Percentiles rank a stretch among this genome's conserved stretches.
phyloP scores from a whole-genome alignment of 2,113 vertebrate genomes.

The Oncorhynchus masou region DNA sequence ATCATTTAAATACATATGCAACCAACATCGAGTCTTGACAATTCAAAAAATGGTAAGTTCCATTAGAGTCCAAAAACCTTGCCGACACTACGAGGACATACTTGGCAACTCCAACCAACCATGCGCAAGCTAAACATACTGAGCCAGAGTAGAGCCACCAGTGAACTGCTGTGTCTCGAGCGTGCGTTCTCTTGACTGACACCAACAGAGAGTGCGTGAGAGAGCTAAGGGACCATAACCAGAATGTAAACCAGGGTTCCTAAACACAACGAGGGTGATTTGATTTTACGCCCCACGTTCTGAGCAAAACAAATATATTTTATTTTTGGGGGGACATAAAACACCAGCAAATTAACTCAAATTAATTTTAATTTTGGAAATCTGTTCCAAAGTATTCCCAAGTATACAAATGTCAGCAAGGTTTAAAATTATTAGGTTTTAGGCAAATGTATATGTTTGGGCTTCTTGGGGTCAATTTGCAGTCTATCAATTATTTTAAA shows the following conservation, averaged over 20 bases:
- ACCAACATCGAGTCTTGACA: neutral
- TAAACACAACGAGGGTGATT: no score
- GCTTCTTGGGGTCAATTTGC: no score
- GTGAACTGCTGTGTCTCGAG: neutral
- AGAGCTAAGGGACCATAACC: neutral
- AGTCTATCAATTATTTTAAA: no score
- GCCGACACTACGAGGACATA: neutral
- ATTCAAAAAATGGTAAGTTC: neutral
- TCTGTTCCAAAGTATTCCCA: no score
- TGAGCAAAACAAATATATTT: no score
- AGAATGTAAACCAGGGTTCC: neutral
- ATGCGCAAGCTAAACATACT: neutral
- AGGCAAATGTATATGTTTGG: no score
- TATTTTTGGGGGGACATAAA: no score
- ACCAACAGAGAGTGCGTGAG: neutral
- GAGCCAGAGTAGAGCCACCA: neutral
- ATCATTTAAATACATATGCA: neutral
- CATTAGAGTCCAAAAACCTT: neutral
- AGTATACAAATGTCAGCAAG: no score
- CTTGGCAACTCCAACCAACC: conserved; percentile 7
- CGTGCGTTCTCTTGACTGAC: neutral
- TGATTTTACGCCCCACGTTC: no score
- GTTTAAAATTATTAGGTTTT: no score
- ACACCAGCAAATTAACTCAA: no score
- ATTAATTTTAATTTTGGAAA: no score